Conservation (phyloP, 2,113 vertebrate genomes). For the Passerina amoena region DNA sequence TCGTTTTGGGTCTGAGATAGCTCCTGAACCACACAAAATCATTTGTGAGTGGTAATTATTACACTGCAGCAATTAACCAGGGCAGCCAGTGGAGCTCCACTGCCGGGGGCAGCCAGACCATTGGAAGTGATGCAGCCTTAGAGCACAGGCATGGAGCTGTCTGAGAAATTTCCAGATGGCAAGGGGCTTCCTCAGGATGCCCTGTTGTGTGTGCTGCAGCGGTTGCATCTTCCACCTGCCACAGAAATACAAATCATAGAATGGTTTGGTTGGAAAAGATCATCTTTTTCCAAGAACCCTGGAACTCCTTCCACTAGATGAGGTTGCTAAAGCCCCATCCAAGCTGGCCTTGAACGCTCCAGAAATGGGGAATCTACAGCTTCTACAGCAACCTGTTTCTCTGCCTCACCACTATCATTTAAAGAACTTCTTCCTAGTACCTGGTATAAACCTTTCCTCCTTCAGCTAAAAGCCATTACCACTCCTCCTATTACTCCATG, state of each 20-base stretch:
- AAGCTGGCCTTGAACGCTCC: not conserved
- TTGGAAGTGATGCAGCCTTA: rapidly evolving
- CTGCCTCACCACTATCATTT: not conserved
- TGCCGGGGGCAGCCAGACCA: not conserved
- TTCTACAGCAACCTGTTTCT: not conserved
- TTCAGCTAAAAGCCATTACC: not conserved
- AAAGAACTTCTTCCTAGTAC: not conserved
- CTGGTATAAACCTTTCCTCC: not conserved
- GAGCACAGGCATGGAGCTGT: not conserved
- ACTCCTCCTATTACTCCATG: rapidly evolving
- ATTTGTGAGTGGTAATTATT: not conserved
- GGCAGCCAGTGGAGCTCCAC: not conserved
- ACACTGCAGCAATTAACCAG: not conserved
- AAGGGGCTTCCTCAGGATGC: not conserved
- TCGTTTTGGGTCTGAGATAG: not conserved
- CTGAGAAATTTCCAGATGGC: not conserved
- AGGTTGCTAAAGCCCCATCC: not conserved
- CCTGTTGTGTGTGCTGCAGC: rapidly evolving
- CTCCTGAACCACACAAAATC: not conserved
- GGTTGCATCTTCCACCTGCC: not conserved
- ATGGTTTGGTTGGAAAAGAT: not conserved
- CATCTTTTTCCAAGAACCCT: not conserved
- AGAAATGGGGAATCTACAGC: not conserved
- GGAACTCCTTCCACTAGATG: not conserved
- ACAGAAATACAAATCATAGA: not conserved